Base-by-base conservation (phyloP, 2,797 vertebrate species). In the Lagorchestes hirsutus region DNA sequence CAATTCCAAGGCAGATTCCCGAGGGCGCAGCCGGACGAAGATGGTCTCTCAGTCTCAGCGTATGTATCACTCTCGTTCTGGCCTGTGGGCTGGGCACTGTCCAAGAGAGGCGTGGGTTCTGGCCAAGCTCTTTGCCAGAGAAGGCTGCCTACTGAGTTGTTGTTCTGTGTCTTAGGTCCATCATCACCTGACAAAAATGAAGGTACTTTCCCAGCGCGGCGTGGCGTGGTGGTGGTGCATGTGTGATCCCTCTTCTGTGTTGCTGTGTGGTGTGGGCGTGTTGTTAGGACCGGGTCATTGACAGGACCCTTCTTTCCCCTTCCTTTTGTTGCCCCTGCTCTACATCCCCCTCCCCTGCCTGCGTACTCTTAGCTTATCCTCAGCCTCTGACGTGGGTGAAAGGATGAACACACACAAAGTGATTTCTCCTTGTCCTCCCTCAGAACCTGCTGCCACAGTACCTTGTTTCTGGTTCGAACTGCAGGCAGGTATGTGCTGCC, bases 31-130 rank as follows among this genome's bases (percentile, higher is more conserved):
- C 97, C 99, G 99, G 98, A 99, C 99, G 96, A 99, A 99, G 99
- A 99, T 99, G 99, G 99, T 99, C 97, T 99, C 99, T 94, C 99
- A 99, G 97, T 99, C 99, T 14, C 99, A 99, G 99, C 99, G 99
- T 99, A 99, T 95, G 99, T 99, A 98, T 98, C 96, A 82, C 96
- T 57, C 97, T 40, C 87, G 18, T 90, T 96, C 96, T 92, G 94
- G 92, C 67, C 98, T 98, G 98, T 97, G 55, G 94, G 28, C 74
- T 93, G 96, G 94, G 95, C 90, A 62, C 98, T 98, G 98, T 97
- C 96, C 98, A 98, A 98, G 67, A 8, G n/a, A 9, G n/a, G n/a
- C 6, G 6, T 98, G 98, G 98, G 95, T 98, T 98, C 96, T 98
- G 94, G 98, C 98, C 98, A 97, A 98, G 97, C 98, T 98, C 96